Evolutionary conservation across 1,140 invertebrate genomes (phyloP).

Genomic region (Drosophila orena): DNA sequence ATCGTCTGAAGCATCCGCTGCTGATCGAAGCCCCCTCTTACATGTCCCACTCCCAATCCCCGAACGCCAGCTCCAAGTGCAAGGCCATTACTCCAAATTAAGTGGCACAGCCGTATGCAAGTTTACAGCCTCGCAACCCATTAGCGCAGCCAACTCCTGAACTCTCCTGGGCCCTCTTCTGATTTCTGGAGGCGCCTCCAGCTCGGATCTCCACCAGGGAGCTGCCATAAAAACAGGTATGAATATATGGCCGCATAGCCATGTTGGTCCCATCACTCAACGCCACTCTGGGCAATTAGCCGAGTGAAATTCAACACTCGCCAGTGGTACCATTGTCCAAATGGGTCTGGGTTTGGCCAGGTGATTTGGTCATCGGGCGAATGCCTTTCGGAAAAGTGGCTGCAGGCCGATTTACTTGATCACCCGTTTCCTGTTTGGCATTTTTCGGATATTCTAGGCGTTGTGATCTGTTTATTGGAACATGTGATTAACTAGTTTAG

Average conservation of each 20-base stretch:
- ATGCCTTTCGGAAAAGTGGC: slow-evolving; percentile 65
- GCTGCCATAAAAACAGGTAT: slow-evolving; percentile 43
- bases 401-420: slow-evolving; percentile 7
- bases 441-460: slow-evolving; percentile 36
- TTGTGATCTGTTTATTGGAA: not conserved
- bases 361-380: slow-evolving; percentile 57
- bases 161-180: slow-evolving; percentile 21
- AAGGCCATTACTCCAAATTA: slow-evolving; percentile 67
- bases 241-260: slow-evolving; percentile 52
- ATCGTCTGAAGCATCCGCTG: slow-evolving; percentile 58
- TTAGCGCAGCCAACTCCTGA: slow-evolving; percentile 37
- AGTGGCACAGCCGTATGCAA: slow-evolving; percentile 62
- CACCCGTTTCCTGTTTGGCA: slow-evolving; percentile 29
- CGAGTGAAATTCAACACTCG: slow-evolving; percentile 79
- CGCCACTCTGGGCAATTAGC: slow-evolving; percentile 63
- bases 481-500: not conserved
- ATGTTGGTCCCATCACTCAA: slow-evolving; percentile 56
- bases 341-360: slow-evolving; percentile 55
- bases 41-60: not conserved
- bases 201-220: slow-evolving; percentile 29
- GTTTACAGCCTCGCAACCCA: slow-evolving; percentile 63
- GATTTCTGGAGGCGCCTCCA: slow-evolving; percentile 60
- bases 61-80: not conserved
- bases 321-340: slow-evolving; percentile 74
- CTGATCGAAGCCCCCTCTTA: not conserved